These are phyloP conservation scores for Andrena chrysosceles DNA, from an alignment of 2,888 invertebrate species.

Conservation along the genomic window DNA sequence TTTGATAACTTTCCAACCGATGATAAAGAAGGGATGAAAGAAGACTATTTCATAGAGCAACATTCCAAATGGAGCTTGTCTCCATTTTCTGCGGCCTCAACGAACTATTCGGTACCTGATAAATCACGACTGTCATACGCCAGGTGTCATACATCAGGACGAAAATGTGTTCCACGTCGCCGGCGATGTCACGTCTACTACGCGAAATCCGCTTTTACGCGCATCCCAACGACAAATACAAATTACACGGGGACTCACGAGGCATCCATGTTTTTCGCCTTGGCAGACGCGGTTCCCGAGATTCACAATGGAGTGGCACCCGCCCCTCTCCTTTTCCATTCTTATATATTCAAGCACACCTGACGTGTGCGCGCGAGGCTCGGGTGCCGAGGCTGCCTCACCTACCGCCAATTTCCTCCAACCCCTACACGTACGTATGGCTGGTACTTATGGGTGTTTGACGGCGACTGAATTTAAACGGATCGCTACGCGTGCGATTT, in stretches of 20 bases:
- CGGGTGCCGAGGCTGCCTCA: neutral
- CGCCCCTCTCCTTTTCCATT: conserved; percentile 15
- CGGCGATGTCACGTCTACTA: conserved; percentile 61
- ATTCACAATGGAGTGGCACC: conserved; percentile 73
- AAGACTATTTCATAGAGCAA: conserved; percentile 34
- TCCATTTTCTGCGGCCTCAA: conserved; percentile 47
- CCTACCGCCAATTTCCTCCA: conserved; percentile 21
- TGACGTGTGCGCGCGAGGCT: neutral
- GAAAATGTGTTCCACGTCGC: conserved; percentile 70
- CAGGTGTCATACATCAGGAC: conserved; percentile 75
- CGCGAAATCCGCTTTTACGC: conserved; percentile 70
- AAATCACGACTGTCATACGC: conserved; percentile 77
- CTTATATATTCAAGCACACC: conserved; percentile 10
- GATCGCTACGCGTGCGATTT: neutral
- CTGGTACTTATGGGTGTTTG: neutral
- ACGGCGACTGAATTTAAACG: conserved; percentile 27
- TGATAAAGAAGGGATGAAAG: neutral
- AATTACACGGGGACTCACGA: conserved; percentile 73
- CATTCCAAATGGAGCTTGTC: conserved; percentile 39
- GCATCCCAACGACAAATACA: conserved; percentile 70
- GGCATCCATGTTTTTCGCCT: conserved; percentile 71
- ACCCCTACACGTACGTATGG: neutral
- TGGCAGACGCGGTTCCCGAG: conserved; percentile 74
- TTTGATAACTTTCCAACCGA: neutral
- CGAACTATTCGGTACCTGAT: conserved; percentile 73